phyloP scores from a whole-genome alignment of 2,888 invertebrate species.

The Argyra leucocephala region DNA sequence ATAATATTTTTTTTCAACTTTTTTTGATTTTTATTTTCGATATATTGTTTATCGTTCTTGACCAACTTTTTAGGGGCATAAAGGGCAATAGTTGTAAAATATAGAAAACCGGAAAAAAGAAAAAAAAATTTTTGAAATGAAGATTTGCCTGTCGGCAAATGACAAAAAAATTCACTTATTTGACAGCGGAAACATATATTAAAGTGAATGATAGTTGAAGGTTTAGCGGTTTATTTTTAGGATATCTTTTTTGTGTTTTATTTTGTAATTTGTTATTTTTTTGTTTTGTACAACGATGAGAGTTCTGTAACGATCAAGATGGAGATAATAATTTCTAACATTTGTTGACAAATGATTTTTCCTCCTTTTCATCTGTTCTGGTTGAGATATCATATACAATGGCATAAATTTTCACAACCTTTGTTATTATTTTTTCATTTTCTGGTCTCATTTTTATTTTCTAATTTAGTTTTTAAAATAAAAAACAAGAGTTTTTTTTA shows the following conservation, averaged over 20 bases:
- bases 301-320: neutral
- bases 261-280: no score
- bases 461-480: no score
- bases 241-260: no score
- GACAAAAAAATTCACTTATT: neutral
- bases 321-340: conserved; percentile 1
- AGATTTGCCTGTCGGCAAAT: neutral
- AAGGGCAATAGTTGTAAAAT: neutral
- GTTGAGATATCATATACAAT: neutral
- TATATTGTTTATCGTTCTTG: conserved; percentile 4
- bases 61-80: neutral
- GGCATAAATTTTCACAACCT: no score
- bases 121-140: neutral
- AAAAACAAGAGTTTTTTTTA: no score
- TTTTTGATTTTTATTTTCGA: neutral
- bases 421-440: no score
- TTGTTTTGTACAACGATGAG: neutral
- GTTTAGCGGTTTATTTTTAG: neutral
- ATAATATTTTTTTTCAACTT: neutral
- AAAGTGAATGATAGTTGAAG: neutral
- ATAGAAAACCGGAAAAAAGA: neutral
- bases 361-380: neutral
- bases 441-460: no score
- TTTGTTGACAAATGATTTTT: conserved; percentile 6
- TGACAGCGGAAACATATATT: neutral